Percentiles rank a stretch among this genome's conserved stretches.
These are phyloP conservation scores for Clarias laeviceps DNA, from an alignment of 2,797 vertebrate species.

Conservation along the genomic window DNA sequence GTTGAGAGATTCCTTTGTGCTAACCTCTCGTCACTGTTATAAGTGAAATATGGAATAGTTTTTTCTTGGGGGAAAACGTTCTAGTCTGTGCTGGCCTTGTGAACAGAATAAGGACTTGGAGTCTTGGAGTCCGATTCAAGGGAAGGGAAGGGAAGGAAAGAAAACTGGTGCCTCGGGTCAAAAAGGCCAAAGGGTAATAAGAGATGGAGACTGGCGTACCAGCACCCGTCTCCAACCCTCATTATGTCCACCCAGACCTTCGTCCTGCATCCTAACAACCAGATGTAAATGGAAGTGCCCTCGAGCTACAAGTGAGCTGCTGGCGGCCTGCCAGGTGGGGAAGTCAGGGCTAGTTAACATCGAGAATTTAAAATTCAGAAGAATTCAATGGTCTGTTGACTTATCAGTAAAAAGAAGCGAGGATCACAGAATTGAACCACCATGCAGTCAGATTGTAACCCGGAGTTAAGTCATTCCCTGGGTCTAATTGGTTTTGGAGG, in stretches of 20 bases:
- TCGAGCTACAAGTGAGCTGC: background rate
- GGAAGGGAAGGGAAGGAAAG: too few relatives aligned
- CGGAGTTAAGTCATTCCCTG: background rate
- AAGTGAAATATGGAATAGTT: constrained; percentile 33
- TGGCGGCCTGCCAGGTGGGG: background rate
- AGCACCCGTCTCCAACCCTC: background rate
- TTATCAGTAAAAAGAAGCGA: background rate
- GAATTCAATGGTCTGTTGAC: background rate
- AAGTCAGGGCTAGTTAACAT: background rate
- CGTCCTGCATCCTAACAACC: background rate
- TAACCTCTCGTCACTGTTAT: constrained; percentile 37
- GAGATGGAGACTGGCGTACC: background rate
- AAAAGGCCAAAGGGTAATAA: background rate
- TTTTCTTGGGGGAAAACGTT: background rate
- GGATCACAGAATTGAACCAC: background rate
- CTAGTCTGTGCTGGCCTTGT: background rate
- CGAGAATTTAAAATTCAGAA: background rate
- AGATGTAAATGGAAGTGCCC: background rate
- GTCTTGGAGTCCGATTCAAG: background rate
- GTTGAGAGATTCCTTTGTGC: constrained; percentile 42
- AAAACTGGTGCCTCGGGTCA: background rate
- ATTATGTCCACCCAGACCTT: background rate
- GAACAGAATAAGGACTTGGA: background rate
- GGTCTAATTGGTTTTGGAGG: background rate
- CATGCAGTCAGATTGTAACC: background rate